A percentile compares a stretch with the other conserved stretches of the same genome.
Conservation (phyloP, 2,797 vertebrate genomes). For the Falco peregrinus region DNA sequence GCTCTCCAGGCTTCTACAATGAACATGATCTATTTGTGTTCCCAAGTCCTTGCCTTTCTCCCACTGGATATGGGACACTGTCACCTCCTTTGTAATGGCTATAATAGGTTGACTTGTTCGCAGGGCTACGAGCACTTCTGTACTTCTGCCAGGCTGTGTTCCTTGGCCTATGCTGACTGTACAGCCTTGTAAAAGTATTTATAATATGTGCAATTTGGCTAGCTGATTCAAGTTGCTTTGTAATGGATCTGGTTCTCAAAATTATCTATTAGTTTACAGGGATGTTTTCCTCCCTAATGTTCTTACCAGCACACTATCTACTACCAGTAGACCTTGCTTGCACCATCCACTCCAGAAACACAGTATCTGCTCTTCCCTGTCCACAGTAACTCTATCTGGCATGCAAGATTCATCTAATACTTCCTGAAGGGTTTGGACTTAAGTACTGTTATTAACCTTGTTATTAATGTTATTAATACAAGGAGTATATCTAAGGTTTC, state of each 20-base stretch:
- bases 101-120: neutral
- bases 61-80: neutral
- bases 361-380: neutral
- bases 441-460: neutral
- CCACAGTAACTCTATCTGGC: neutral
- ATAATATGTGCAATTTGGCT: neutral
- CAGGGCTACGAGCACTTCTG: neutral
- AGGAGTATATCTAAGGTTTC: neutral
- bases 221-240: neutral
- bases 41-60: neutral
- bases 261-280: neutral
- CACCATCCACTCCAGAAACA: neutral
- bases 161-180: neutral
- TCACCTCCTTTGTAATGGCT: neutral
- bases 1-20: neutral
- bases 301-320: neutral
- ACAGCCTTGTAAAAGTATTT: neutral
- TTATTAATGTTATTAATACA: neutral
- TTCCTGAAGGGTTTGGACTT: neutral
- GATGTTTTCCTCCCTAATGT: neutral
- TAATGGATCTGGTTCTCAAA: neutral
- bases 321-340: neutral
- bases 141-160: neutral
- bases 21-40: neutral
- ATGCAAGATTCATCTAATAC: neutral